Percentiles rank a stretch among this genome's conserved stretches.
Evolutionary conservation across 2,888 invertebrate genomes (phyloP).

Genomic region (Liodrosophila aerea): DNA sequence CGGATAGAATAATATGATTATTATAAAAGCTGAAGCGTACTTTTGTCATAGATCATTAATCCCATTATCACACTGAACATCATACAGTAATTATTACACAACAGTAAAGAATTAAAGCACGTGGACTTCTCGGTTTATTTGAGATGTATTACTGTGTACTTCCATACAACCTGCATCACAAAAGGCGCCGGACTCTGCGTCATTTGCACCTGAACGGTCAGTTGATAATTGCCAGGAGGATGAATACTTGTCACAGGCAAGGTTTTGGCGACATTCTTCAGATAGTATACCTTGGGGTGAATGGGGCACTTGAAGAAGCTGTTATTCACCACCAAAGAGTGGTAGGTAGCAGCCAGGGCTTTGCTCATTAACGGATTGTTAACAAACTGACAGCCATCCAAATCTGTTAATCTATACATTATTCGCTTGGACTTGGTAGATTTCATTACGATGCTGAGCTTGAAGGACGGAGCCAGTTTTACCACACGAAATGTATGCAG

Average conservation of each 20-base stretch:
- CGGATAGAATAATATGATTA: no score
- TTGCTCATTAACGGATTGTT: slow-evolving; percentile 37
- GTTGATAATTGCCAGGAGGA: slow-evolving; percentile 18
- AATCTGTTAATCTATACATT: slow-evolving; percentile 27
- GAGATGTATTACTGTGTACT: slow-evolving; percentile 11
- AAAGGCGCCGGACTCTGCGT: slow-evolving; percentile 12
- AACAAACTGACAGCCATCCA: slow-evolving; percentile 43
- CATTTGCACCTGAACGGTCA: slow-evolving; percentile 22
- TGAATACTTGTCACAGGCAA: slow-evolving; percentile 13
- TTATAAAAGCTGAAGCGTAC: no score
- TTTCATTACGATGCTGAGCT: slow-evolving; percentile 16
- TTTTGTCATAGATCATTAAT: no score
- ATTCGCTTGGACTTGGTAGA: slow-evolving; percentile 1
- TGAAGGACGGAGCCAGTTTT: slow-evolving; percentile 5
- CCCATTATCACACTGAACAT: no score
- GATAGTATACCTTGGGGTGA: slow-evolving; percentile 36
- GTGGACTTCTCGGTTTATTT: no score
- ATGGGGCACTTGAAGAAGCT: slow-evolving; percentile 44
- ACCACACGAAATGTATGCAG: slow-evolving; percentile 32
- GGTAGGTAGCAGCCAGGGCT: slow-evolving; percentile 14
- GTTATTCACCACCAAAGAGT: slow-evolving; percentile 31
- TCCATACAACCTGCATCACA: slow-evolving; percentile 35
- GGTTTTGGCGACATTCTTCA: slow-evolving; percentile 11
- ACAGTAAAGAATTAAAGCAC: no score
- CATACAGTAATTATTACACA: no score